Base-by-base conservation (phyloP, 1,140 invertebrate genomes). In the Brachionus manjavacas region DNA sequence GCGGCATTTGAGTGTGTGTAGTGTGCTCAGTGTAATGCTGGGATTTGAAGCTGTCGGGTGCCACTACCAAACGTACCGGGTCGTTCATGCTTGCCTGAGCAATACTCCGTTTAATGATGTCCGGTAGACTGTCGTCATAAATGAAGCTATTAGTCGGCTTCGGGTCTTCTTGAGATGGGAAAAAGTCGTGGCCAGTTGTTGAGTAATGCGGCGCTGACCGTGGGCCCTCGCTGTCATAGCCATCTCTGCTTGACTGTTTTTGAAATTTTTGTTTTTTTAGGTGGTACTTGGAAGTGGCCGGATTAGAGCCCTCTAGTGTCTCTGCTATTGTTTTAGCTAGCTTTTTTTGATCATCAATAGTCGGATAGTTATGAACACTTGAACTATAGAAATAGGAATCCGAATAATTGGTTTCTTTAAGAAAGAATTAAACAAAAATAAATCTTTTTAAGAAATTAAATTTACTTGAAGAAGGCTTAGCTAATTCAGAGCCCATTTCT, bases 341-440 rank as follows among this genome's bases (percentile, higher is more conserved):
- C 46, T 72, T 68, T 55, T 83, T 83, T 55, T 83, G 81, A 6
- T 83, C 81, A 11, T 83, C 81, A 49, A 83, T 83, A 9, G 81
- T 83, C 8, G 81, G 81, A 70, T 83, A 83, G 11, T 68, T 83
- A 39, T 49, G 28, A 46, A 68, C 60, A 41, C 25, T 46, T 16
- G 81, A 68, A 35, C 43, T 68, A 25, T 68, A 83, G 11, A 83
- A 83, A 83, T 68, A 68, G 11, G 81, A 83, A 20, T 83, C 81
- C 46, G 81, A 68, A 35, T 83, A 83, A 39, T 81, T 81, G 7
- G 49, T 20, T 4, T 68, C 52, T 64, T 41, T 31, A 4, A 16
- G 12, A 46, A 1, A 31, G 20, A 1, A 60, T 80, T 16, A n/a
- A 64, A 70, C 12, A 20, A 46, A 68, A 46, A 16, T 25, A 41